Percentiles rank a stretch among this genome's conserved stretches.
Conservation (phyloP, 1,140 invertebrate genomes). For the Amphibalanus amphitrite region DNA sequence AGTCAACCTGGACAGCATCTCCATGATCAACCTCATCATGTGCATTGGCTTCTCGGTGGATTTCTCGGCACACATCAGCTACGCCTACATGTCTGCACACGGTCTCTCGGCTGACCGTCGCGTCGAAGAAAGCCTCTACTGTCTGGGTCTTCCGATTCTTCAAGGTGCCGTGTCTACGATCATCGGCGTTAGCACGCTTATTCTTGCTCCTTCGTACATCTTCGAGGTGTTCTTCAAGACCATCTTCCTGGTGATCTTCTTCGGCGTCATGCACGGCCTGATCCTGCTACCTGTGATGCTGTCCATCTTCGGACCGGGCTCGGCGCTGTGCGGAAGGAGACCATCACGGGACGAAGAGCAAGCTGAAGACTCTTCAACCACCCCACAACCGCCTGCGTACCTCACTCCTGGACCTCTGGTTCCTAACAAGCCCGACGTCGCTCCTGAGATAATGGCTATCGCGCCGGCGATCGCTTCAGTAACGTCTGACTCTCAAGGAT, state of each 20-base stretch:
- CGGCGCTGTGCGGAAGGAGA: background rate
- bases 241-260: constrained; percentile 32
- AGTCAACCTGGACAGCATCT: constrained; percentile 34
- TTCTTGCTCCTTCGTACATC: constrained; percentile 34
- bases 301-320: background rate
- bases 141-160: constrained; percentile 34
- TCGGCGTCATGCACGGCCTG: constrained; percentile 32
- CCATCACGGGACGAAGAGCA: background rate
- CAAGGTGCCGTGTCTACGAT: constrained; percentile 35
- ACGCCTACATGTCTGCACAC: constrained; percentile 31
- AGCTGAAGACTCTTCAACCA: no score
- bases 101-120: constrained; percentile 20
- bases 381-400: background rate
- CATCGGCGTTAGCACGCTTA: constrained; percentile 31
- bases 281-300: constrained; percentile 35
- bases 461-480: no score
- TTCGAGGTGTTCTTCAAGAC: constrained; percentile 38
- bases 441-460: background rate
- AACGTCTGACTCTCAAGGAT: no score
- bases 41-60: constrained; percentile 39
- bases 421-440: background rate
- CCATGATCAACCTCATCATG: constrained; percentile 41
- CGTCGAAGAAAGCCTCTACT: constrained; percentile 26
- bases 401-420: background rate
- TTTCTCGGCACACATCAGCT: constrained; percentile 36